Evolutionary conservation across 1,140 invertebrate genomes (phyloP), one percentile per base, ranked within the genome.

Genomic region (Drosophila orosa): DNA sequence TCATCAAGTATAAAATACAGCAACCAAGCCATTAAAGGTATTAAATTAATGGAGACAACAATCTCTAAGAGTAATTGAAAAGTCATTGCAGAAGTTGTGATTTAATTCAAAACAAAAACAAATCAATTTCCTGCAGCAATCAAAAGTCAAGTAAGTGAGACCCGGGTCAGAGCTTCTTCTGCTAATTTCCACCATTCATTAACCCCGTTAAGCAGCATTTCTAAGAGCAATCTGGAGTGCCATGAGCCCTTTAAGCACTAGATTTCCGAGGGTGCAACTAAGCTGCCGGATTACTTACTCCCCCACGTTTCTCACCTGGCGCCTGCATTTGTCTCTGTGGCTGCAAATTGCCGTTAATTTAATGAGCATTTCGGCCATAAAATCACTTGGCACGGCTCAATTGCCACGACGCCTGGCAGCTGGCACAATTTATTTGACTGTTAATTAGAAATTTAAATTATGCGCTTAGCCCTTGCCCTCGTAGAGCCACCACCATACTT

Each of bases 391-490:
- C 74, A 45, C 40, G 74, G 78, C 75, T 86, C 74, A 79, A 86
- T 86, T 79, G 83, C 83, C 61, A 60, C 75, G 48, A 42, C 66
- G 55, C 48, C 48, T 78, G 78, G 57, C 82, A 86, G 82, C 78
- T 77, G 74, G 82, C 68, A 81, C 82, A 87, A 86, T 86, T 86
- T 86, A 86, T 86, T 86, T 86, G 83, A 86, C 83, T 86, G 83
- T 86, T 86, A 86, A 86, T 86, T 86, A 87, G 78, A 87, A 86
- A 79, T 86, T 86, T 86, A 86, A 86, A 87, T 82, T 86, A 86
- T 86, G 83, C 79, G 79, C 83, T 86, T 79, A 79, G 83, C 75
- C 83, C 78, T 76, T 87, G 58, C 60, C 71, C 65, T 39, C 31
- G 19, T 47, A 68, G 62, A 24, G 7, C 35, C 42, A 45, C 71